Conservation (phyloP, 2,888 invertebrate species). For the Macrosoma leucophasiata region DNA sequence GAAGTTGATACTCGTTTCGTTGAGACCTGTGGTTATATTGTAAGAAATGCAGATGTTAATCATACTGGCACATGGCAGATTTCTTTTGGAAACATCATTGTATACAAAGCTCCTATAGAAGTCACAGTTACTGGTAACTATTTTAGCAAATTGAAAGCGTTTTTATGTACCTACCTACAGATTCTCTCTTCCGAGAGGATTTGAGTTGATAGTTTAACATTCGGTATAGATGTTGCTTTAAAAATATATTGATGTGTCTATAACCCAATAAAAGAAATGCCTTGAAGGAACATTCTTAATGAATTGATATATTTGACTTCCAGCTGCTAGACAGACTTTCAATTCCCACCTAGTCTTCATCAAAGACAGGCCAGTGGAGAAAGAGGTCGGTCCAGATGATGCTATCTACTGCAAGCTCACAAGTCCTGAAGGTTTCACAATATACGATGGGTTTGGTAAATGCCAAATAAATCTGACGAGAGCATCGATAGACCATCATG, state of each 20-base stretch:
- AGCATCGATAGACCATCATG: constrained; percentile 37
- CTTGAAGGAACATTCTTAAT: too few species aligned
- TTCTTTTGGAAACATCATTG: constrained; percentile 38
- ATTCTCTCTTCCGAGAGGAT: neutral
- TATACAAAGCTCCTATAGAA: constrained; percentile 36
- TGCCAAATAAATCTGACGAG: constrained; percentile 43
- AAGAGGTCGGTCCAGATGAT: constrained; percentile 41
- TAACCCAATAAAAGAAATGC: too few species aligned
- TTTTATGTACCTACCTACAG: neutral
- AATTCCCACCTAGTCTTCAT: too few species aligned
- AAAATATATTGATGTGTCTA: too few species aligned
- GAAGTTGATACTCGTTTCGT: constrained; percentile 29
- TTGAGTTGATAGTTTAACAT: neutral
- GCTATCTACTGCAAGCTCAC: constrained; percentile 48
- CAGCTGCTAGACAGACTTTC: too few species aligned
- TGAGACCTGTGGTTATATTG: constrained; percentile 42
- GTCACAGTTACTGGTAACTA: constrained; percentile 37
- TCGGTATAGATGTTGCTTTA: too few species aligned
- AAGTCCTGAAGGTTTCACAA: constrained; percentile 29
- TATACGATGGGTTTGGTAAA: constrained; percentile 48
- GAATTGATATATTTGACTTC: too few species aligned
- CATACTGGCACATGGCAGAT: constrained; percentile 49
- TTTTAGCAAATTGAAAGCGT: neutral
- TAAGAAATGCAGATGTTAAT: constrained; percentile 28
- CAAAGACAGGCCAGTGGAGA: constrained; percentile 33